A percentile compares a stretch with the other conserved stretches of the same genome.
Evolutionary conservation across 92 coral and sea anemone species (phyloP).

Genomic region (Desmophyllum pertusum): DNA sequence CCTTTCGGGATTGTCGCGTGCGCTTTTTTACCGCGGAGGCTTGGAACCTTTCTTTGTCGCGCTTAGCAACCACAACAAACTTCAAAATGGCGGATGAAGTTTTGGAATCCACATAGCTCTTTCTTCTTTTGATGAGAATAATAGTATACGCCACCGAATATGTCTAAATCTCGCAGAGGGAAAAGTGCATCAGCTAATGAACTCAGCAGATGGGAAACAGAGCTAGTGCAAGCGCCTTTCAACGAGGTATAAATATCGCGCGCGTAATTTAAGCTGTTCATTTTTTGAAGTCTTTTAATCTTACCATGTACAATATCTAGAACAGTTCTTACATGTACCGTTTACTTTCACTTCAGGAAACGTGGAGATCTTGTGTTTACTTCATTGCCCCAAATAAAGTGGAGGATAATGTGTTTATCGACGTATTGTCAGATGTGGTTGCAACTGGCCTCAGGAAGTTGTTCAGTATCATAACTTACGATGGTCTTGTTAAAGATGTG

Average conservation of each 20-base stretch:
- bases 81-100: conserved; percentile 90
- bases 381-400: conserved; percentile 78
- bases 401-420: conserved; percentile 84
- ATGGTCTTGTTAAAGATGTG: conserved; percentile 88
- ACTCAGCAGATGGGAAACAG: conserved; percentile 88
- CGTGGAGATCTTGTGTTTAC: conserved; percentile 88
- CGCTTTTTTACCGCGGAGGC: conserved; percentile 20
- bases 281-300: not conserved
- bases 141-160: conserved; percentile 20
- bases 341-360: too few relatives aligned
- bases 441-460: conserved; percentile 89
- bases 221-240: conserved; percentile 80
- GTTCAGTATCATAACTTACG: conserved; percentile 89
- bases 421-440: conserved; percentile 82
- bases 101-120: not conserved
- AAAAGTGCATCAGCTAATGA: conserved; percentile 97
- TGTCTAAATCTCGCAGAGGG: conserved; percentile 94
- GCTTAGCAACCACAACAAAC: conserved; percentile 95
- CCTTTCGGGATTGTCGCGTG: too few relatives aligned
- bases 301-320: not conserved
- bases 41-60: conserved; percentile 47
- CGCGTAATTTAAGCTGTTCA: too few relatives aligned
- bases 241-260: conserved; percentile 69
- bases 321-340: too few relatives aligned
- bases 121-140: not conserved